Evolutionary conservation across 2,888 invertebrate species (phyloP).

Genomic region (Cheilosia urbana): DNA sequence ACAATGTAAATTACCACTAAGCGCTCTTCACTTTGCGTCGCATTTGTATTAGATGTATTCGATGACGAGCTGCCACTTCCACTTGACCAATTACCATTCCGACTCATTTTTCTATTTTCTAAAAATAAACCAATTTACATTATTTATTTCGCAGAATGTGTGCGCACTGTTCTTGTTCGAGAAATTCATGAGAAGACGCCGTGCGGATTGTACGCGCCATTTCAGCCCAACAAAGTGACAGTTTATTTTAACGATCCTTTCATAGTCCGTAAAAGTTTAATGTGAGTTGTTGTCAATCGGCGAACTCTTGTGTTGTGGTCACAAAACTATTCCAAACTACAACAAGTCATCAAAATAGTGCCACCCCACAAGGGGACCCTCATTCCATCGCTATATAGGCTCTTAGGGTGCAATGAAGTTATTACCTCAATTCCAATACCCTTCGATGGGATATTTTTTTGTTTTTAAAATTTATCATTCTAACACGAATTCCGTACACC

Average conservation of each 20-base stretch:
- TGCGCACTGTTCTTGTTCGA: not conserved
- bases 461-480: slow-evolving; percentile 5
- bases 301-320: slow-evolving; percentile 67
- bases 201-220: not conserved
- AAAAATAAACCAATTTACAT: slow-evolving; percentile 42
- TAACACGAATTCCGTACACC: slow-evolving; percentile 5
- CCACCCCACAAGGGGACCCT: not conserved
- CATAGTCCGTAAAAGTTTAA: slow-evolving; percentile 62
- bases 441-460: slow-evolving; percentile 1
- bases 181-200: not conserved
- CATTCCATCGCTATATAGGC: slow-evolving; percentile 31
- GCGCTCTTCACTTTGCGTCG: slow-evolving; percentile 81
- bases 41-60: slow-evolving; percentile 79
- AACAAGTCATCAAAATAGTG: not conserved
- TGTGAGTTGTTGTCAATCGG: slow-evolving; percentile 35
- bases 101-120: slow-evolving; percentile 68
- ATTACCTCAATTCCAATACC: slow-evolving; percentile 29
- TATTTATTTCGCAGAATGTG: slow-evolving; percentile 12
- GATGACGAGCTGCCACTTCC: slow-evolving; percentile 80
- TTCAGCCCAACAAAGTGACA: slow-evolving; percentile 38
- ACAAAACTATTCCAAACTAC: slow-evolving; percentile 44
- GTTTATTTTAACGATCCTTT: slow-evolving; percentile 57
- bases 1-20: slow-evolving; percentile 80
- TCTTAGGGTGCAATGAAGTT: slow-evolving; percentile 46
- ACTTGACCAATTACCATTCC: slow-evolving; percentile 81